A percentile compares a stretch with the other conserved stretches of the same genome.
Conservation (phyloP, 2,888 invertebrate species). For the Thereva unica region DNA sequence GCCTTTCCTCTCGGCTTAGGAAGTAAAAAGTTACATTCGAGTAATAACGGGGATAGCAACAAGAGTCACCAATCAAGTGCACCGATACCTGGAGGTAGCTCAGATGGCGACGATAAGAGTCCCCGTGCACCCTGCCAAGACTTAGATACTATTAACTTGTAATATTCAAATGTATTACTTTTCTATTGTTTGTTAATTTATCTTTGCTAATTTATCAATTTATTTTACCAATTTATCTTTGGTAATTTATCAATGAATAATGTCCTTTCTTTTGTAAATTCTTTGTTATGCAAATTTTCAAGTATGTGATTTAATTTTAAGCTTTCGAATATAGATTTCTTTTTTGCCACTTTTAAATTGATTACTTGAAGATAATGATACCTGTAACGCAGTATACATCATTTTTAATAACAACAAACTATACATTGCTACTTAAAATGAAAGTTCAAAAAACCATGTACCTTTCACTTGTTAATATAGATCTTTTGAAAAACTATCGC, state of each 20-base stretch:
- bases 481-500: too few species aligned
- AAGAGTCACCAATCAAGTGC: slow-evolving; percentile 52
- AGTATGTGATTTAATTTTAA: slow-evolving; percentile 40
- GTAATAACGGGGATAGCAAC: slow-evolving; percentile 44
- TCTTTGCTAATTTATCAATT: too few species aligned
- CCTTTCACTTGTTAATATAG: too few species aligned
- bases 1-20: slow-evolving; percentile 68
- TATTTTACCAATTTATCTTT: too few species aligned
- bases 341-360: too few species aligned
- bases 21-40: slow-evolving; percentile 56
- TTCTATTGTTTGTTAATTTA: slow-evolving; percentile 9
- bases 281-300: slow-evolving; percentile 26
- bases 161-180: slow-evolving; percentile 44
- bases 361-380: too few species aligned
- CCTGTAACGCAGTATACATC: too few species aligned
- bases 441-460: too few species aligned
- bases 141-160: slow-evolving; percentile 74
- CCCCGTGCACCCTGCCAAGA: slow-evolving; percentile 72
- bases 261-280: slow-evolving; percentile 19
- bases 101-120: slow-evolving; percentile 52
- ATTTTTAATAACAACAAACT: too few species aligned
- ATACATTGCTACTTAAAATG: too few species aligned
- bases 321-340: neutral
- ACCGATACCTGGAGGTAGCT: slow-evolving; percentile 49
- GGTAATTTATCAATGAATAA: too few species aligned